Evolutionary conservation across 53 echinoderm and acorn worm species (phyloP).

Genomic region (Pentamera pediparva): DNA sequence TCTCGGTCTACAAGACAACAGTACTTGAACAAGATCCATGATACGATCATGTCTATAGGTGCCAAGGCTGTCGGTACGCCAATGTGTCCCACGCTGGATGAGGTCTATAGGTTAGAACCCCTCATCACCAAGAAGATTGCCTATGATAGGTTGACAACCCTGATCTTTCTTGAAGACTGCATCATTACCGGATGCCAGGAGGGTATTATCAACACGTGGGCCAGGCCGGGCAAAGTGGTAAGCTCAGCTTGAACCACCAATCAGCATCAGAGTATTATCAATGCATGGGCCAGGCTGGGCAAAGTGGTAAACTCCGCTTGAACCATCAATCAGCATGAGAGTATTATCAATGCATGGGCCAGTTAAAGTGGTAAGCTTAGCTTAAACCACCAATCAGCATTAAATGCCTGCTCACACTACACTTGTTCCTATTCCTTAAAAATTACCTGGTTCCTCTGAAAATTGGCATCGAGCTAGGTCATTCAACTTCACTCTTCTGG

Average conservation of each 20-base stretch:
- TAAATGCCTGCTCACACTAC: too few relatives aligned
- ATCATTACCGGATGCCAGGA: conserved; percentile 94
- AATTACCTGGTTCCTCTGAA: too few relatives aligned
- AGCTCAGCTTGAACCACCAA: conserved; percentile 49
- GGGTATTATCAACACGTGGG: conserved; percentile 97
- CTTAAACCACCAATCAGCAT: too few relatives aligned
- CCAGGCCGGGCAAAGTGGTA: conserved; percentile 97
- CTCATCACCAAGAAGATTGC: conserved; percentile 91
- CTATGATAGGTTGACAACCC: conserved; percentile 80
- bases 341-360: conserved; percentile 96
- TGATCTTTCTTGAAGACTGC: conserved; percentile 91
- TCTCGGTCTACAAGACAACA: conserved; percentile 87
- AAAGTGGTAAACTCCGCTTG: conserved; percentile 75
- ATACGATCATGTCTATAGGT: conserved; percentile 71
- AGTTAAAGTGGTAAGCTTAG: conserved; percentile 93
- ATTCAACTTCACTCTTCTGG: too few relatives aligned
- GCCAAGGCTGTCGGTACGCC: conserved; percentile 70
- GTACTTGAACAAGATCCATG: conserved; percentile 82
- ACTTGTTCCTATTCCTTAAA: too few relatives aligned
- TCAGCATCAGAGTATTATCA: conserved; percentile 89
- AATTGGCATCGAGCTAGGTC: too few relatives aligned
- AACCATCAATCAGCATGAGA: too few relatives aligned
- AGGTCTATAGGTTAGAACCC: conserved; percentile 84
- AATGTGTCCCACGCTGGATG: conserved; percentile 90
- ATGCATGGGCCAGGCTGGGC: conserved; percentile 89